phyloP scores from a whole-genome alignment of 2,888 invertebrate genomes.

The Erebia palarica region DNA sequence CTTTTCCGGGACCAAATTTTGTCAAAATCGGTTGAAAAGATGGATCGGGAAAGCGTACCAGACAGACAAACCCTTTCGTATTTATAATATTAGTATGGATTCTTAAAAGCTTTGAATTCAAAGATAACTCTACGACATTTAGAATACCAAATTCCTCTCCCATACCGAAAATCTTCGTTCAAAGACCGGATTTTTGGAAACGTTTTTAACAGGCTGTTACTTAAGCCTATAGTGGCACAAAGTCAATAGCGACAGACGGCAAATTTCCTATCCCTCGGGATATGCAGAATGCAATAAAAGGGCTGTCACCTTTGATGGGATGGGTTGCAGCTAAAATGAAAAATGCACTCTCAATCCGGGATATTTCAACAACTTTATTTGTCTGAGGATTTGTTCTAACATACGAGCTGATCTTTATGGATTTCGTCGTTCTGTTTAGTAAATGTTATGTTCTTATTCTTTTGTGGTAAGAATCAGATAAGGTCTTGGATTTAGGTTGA shows the following conservation, averaged over 20 bases:
- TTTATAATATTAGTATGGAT: not conserved
- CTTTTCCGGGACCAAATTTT: too few species aligned
- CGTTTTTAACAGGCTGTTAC: not conserved
- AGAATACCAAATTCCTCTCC: not conserved
- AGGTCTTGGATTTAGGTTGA: not conserved
- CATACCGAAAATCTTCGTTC: not conserved
- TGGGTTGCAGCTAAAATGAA: slow-evolving; percentile 24
- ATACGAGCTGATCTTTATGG: not conserved
- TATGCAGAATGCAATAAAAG: slow-evolving; percentile 19
- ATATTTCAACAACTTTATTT: slow-evolving; percentile 32
- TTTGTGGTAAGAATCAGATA: not conserved
- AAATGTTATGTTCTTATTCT: not conserved
- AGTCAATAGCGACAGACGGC: slow-evolving; percentile 7
- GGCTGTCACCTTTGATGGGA: slow-evolving; percentile 17
- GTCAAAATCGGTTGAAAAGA: too few species aligned
- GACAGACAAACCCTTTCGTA: too few species aligned
- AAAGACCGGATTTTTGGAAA: not conserved
- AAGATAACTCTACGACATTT: not conserved
- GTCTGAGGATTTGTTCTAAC: slow-evolving; percentile 23
- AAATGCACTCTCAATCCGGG: slow-evolving; percentile 25
- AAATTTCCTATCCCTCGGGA: slow-evolving; percentile 4
- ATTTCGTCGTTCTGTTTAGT: not conserved
- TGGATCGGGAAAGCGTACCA: too few species aligned
- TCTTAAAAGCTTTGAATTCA: not conserved
- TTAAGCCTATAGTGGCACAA: slow-evolving; percentile 9